Conservation (phyloP, 2,888 invertebrate genomes). For the Mechanitis messenoides region DNA sequence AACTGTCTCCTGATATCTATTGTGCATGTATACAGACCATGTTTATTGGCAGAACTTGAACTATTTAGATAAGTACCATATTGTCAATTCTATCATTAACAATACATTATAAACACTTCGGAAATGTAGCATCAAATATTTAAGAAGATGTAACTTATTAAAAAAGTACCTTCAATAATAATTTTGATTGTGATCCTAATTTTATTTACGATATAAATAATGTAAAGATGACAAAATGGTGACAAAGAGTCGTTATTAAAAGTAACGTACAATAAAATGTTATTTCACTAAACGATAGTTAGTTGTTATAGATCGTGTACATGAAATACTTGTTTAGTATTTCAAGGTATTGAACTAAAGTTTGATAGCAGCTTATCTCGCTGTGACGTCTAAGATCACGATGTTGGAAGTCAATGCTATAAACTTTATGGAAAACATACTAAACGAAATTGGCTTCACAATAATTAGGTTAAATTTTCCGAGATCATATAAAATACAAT, state of each 20-base stretch:
- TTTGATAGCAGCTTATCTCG: constrained; percentile 4
- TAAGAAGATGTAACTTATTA: no score
- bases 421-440: constrained; percentile 2
- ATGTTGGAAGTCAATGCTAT: constrained; percentile 4
- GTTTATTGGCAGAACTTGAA: not conserved
- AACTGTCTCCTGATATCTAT: constrained; percentile 3
- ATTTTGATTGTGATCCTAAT: no score
- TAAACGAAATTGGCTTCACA: constrained; percentile 1
- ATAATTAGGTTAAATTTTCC: not conserved
- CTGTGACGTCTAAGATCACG: not conserved
- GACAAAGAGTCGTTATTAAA: no score
- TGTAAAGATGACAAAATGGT: no score
- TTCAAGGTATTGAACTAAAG: not conserved
- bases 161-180: no score
- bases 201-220: no score
- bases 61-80: constrained; percentile 1
- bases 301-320: no score
- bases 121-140: no score
- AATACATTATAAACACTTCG: no score
- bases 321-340: no score
- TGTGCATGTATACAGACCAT: not conserved
- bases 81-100: not conserved
- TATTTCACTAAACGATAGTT: no score
- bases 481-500: not conserved
- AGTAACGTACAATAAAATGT: no score